Evolutionary conservation across 2,113 vertebrate species (phyloP), one percentile per base, ranked within the genome.

Genomic region (Thermophis baileyi): DNA sequence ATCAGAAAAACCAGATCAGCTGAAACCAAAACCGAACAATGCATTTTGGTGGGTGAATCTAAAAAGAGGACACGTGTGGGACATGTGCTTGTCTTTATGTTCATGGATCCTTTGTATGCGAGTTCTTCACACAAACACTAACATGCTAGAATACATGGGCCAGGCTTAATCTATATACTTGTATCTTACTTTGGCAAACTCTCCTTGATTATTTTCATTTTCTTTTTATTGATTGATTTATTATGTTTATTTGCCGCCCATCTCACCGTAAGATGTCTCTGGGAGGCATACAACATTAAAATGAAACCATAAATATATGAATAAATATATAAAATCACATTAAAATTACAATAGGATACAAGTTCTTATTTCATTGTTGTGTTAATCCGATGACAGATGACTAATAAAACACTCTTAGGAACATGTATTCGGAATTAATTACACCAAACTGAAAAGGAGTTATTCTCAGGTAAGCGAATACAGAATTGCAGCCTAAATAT

Each of bases 21-120:
- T 89, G 92, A 96, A 96, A 95, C 86, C 92, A 88, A 94, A 87
- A 35, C 51, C 50, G 57, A 91, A 94, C 60, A 93, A 91, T 90
- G 8, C 8, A 35, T 44, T 87, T 86, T 87, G 74, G 6, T 86
- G 11, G 30, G 12, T 40, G 46, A 51, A 25, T 47, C 40, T 46
- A 88, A 35, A 91, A 44, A 44, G 35, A 81, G 74, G 16, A 9
- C 35, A 20, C 2, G 0, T 81, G 74, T 81, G 35, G 35, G 74
- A 44, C 7, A 44, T 81, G 8, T 44, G 6, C 7, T 20, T 40
- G 6, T 81, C 18, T 81, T 40, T 40, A 44, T 81, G 74, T 81
- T 9, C 20, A 3, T 81, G 35, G 74, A 44, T 44, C 35, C 30
- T 69, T 69, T 81, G n/a, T 24, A 40, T 50, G 35, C 35, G n/a